phyloP scores from a whole-genome alignment of 2,888 invertebrate genomes.

The Eilema griseolum region DNA sequence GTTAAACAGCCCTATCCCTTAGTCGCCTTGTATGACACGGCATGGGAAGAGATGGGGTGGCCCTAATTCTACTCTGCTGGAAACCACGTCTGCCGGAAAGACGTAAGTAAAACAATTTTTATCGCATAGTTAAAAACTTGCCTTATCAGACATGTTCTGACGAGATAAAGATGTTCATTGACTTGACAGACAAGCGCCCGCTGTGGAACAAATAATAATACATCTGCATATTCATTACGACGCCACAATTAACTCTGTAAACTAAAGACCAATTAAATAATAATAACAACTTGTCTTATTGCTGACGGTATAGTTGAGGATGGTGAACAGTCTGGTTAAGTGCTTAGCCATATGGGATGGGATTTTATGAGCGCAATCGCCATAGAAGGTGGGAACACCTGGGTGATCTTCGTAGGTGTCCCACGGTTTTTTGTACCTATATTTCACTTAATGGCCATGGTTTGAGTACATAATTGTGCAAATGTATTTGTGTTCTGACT shows the following conservation, averaged over 20 bases:
- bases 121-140: background rate
- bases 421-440: background rate
- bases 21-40: too few relatives aligned
- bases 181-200: conserved; percentile 22
- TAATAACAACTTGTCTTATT: conserved; percentile 2
- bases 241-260: background rate
- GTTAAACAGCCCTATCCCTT: too few relatives aligned
- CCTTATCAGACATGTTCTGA: background rate
- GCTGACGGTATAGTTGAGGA: background rate
- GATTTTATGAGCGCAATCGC: background rate
- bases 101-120: background rate
- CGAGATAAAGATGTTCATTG: background rate
- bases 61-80: too few relatives aligned
- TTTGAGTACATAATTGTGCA: background rate
- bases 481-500: background rate
- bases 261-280: conserved; percentile 6
- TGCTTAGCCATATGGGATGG: background rate
- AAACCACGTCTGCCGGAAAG: too few relatives aligned
- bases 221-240: background rate
- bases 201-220: conserved; percentile 27
- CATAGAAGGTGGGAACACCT: background rate
- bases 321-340: background rate
- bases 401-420: too few relatives aligned
- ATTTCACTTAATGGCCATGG: background rate
- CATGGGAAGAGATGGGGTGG: too few relatives aligned